These are phyloP conservation scores for Capreolus pygargus DNA, from an alignment of 2,113 vertebrate species.

Conservation along the genomic window DNA sequence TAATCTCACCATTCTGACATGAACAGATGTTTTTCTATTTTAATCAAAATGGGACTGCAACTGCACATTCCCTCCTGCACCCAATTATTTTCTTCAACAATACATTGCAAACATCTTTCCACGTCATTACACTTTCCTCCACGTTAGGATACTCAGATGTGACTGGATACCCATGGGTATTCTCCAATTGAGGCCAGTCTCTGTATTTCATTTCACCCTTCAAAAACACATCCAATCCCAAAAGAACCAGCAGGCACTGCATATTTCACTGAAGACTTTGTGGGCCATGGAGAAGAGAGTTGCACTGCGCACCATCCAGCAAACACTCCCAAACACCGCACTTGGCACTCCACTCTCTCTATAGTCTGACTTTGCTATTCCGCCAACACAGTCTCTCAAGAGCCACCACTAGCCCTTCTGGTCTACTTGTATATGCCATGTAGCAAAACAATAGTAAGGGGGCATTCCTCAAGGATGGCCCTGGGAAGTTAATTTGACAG, in stretches of 20 bases:
- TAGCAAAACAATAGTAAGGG: background rate
- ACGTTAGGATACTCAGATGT: background rate
- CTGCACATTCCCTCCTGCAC: background rate
- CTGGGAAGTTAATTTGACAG: background rate
- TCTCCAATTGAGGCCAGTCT: background rate
- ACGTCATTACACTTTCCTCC: background rate
- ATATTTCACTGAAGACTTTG: background rate
- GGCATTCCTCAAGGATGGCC: background rate
- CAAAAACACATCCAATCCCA: background rate
- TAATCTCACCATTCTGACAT: background rate
- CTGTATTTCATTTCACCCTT: background rate
- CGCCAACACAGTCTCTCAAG: background rate
- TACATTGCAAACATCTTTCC: background rate
- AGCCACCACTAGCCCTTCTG: background rate
- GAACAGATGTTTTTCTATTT: conserved; percentile 38
- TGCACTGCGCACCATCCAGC: background rate
- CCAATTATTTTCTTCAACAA: conserved; percentile 41
- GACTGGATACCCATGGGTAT: background rate
- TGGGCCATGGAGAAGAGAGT: background rate
- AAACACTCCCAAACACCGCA: background rate
- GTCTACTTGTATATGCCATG: background rate
- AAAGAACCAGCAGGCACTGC: background rate
- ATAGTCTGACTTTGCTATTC: background rate
- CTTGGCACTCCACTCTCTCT: background rate
- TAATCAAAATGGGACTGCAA: background rate